phyloP scores from a whole-genome alignment of 2,113 vertebrate species.

The Phaetusa simplex region DNA sequence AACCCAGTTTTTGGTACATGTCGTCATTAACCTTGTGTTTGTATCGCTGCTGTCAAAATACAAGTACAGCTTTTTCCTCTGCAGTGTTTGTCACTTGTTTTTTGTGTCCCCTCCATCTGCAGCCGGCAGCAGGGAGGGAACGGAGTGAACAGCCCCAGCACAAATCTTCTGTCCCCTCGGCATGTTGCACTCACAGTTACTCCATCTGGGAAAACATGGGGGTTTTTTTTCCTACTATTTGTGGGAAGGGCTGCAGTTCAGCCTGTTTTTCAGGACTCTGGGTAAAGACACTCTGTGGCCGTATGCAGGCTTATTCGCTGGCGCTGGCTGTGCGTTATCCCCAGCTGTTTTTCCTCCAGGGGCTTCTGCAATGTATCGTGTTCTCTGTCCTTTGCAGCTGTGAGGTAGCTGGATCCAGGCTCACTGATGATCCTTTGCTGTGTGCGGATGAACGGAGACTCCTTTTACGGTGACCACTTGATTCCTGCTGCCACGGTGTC shows the following conservation, averaged over 20 bases:
- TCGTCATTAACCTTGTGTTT: neutral
- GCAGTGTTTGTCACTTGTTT: rapidly evolving
- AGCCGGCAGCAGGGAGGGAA: neutral
- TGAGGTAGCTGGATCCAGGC: neutral
- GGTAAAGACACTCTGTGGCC: neutral
- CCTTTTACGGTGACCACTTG: neutral
- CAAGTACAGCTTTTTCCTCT: neutral
- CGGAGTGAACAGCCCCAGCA: neutral
- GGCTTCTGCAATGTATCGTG: neutral
- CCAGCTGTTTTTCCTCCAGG: neutral
- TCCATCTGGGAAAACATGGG: neutral
- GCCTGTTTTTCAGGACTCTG: neutral
- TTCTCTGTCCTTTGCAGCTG: neutral
- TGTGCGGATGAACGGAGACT: neutral
- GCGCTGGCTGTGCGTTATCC: neutral
- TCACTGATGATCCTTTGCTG: neutral
- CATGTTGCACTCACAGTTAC: neutral
- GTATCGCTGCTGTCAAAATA: neutral
- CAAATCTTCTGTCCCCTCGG: neutral
- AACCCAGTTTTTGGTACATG: neutral
- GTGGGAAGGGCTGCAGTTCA: neutral
- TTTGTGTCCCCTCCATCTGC: neutral
- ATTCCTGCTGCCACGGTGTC: neutral
- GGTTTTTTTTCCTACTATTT: neutral
- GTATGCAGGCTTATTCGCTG: rapidly evolving